A percentile compares a stretch with the other conserved stretches of the same genome.
These are phyloP conservation scores for Digitonthophagus gazella DNA, from an alignment of 2,888 invertebrate genomes.

Conservation along the genomic window DNA sequence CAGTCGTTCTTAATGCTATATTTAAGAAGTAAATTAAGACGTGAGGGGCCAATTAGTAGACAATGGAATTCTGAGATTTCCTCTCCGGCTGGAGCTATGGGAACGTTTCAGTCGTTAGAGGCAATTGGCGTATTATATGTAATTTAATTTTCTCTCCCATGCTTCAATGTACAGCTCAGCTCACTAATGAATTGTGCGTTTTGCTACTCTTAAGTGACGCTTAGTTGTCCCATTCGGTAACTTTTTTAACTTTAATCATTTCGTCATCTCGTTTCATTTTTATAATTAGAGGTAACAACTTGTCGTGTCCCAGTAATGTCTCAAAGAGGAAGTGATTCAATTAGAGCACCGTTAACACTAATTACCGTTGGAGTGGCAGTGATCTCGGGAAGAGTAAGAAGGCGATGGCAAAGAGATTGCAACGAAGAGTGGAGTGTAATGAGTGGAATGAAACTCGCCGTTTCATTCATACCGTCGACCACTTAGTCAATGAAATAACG, in stretches of 20 bases:
- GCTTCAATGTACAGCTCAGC: background rate
- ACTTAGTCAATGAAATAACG: conserved; percentile 38
- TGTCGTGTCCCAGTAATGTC: background rate
- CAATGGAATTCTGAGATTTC: background rate
- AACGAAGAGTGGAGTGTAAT: background rate
- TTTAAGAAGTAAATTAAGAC: background rate
- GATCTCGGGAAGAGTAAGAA: background rate
- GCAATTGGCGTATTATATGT: background rate
- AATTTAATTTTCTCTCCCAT: background rate
- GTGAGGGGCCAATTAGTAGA: background rate
- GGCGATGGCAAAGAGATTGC: too few relatives aligned
- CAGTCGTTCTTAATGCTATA: background rate
- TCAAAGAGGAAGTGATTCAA: background rate
- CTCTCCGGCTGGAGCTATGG: background rate
- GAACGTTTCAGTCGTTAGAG: background rate
- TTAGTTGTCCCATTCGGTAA: background rate
- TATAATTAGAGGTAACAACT: too few relatives aligned
- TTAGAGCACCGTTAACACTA: conserved; percentile 9
- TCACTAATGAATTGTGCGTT: background rate
- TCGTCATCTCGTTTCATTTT: too few relatives aligned
- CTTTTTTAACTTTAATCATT: too few relatives aligned
- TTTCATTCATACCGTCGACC: conserved; percentile 35
- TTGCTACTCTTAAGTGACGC: background rate
- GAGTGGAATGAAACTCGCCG: conserved; percentile 17
- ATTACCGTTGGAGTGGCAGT: conserved; percentile 1